Evolutionary conservation across 2,113 vertebrate species (phyloP).

Genomic region (human (Homo sapiens)): DNA sequence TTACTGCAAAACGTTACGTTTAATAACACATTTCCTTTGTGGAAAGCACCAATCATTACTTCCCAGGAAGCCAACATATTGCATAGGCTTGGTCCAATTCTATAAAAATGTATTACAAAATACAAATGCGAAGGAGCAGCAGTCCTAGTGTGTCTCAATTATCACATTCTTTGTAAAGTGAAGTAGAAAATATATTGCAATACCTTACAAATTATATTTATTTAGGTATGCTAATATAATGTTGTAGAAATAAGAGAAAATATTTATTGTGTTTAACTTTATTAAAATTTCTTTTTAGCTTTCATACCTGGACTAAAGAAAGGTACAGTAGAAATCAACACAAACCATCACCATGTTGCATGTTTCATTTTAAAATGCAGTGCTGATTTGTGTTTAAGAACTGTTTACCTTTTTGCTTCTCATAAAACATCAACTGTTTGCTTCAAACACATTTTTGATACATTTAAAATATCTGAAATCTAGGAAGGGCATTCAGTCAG

Average conservation of each 20-base stretch:
- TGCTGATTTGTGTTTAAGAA: background rate
- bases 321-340: conserved; percentile 66
- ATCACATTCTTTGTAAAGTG: background rate
- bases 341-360: conserved; percentile 43
- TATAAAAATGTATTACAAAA: background rate
- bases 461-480: conserved; percentile 4
- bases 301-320: conserved; percentile 75
- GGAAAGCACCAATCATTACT: background rate
- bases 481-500: background rate
- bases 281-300: conserved; percentile 70
- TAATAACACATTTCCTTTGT: background rate
- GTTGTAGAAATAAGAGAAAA: background rate
- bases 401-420: background rate
- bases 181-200: background rate
- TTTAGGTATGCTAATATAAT: background rate
- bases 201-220: background rate
- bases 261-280: conserved; percentile 58
- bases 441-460: conserved; percentile 37
- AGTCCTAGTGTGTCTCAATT: background rate
- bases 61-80: background rate
- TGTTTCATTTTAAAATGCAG: conserved; percentile 37
- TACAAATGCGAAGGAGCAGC: background rate
- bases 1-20: background rate
- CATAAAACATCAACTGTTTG: conserved; percentile 47
- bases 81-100: background rate